These are phyloP conservation scores for Steatocranus sp. DNA, from an alignment of 2,797 vertebrate genomes.

Conservation along the genomic window DNA sequence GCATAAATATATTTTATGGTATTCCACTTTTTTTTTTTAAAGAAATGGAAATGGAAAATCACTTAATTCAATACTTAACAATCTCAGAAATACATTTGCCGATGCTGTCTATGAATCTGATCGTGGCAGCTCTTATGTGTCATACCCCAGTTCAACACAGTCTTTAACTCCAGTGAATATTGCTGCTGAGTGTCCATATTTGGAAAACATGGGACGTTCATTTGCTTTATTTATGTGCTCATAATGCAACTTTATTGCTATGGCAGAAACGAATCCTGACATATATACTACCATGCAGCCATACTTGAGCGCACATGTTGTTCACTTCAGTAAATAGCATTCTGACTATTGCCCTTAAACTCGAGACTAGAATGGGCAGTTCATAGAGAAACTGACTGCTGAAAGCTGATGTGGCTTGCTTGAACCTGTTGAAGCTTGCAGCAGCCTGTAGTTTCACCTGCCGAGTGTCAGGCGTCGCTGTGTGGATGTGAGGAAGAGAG, in stretches of 20 bases:
- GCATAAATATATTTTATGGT: background rate
- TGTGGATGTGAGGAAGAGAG: background rate
- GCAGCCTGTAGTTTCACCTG: background rate
- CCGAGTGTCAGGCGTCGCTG: background rate
- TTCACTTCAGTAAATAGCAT: background rate
- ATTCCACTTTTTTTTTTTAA: background rate
- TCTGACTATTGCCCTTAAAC: background rate
- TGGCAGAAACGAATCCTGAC: background rate
- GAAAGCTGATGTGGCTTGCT: background rate
- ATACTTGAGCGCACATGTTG: background rate
- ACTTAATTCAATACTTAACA: background rate
- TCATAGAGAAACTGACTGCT: background rate
- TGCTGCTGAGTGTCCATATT: background rate
- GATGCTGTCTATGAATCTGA: background rate
- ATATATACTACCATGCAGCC: background rate
- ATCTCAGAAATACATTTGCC: background rate
- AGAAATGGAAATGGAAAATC: background rate
- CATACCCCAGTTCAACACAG: background rate
- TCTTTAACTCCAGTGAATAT: background rate
- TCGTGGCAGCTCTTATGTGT: background rate
- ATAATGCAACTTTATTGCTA: background rate
- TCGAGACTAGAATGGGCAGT: background rate
- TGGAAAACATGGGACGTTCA: background rate
- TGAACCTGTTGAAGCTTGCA: background rate
- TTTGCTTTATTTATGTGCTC: background rate